Evolutionary conservation across 2,888 invertebrate species (phyloP).

Genomic region (Caenorhabditis parvicauda): DNA sequence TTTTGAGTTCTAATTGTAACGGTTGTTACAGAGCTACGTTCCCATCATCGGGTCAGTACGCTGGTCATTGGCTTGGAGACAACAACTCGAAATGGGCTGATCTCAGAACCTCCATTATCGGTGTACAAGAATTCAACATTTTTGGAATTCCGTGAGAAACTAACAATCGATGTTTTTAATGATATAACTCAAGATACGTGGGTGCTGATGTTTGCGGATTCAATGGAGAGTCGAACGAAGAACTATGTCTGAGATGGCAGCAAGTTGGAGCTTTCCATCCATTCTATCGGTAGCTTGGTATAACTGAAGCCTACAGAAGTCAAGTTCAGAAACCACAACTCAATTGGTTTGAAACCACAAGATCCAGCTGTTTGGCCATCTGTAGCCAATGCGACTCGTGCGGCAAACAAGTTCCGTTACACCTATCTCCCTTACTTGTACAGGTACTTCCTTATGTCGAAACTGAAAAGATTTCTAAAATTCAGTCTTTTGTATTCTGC

Average conservation of each 20-base stretch:
- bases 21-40: conserved; percentile 61
- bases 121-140: conserved; percentile 43
- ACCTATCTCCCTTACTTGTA: conserved; percentile 57
- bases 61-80: conserved; percentile 81
- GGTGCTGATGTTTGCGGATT: conserved; percentile 67
- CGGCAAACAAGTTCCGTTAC: conserved; percentile 58
- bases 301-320: background rate
- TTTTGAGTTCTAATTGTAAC: background rate
- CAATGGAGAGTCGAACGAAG: conserved; percentile 63
- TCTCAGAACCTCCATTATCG: conserved; percentile 66
- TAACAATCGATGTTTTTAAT: background rate
- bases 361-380: conserved; percentile 59
- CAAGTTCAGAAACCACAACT: conserved; percentile 59
- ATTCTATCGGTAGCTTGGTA: conserved; percentile 38
- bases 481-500: conserved; percentile 49
- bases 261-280: conserved; percentile 59
- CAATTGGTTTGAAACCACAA: conserved; percentile 38
- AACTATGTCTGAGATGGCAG: conserved; percentile 72
- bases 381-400: conserved; percentile 51
- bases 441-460: conserved; percentile 26
- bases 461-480: background rate
- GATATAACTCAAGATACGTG: conserved; percentile 38
- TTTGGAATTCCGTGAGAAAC: conserved; percentile 44
- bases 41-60: conserved; percentile 63
- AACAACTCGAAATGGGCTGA: conserved; percentile 77